These are phyloP conservation scores for Polia nebulosa DNA, from an alignment of 2,888 invertebrate species.

Conservation along the genomic window DNA sequence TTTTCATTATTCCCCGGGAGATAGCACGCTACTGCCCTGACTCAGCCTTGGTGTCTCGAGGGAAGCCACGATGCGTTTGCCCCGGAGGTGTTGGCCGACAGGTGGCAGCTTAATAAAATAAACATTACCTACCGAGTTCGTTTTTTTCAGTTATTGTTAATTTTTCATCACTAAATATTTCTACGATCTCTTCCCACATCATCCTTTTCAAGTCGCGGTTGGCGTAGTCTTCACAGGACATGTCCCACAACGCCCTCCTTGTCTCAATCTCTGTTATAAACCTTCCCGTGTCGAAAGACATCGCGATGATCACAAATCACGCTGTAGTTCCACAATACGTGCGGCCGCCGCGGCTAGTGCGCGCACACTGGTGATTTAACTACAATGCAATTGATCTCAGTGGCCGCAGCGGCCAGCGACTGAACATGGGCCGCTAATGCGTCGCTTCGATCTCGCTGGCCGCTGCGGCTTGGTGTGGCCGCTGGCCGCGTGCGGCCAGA, in stretches of 20 bases:
- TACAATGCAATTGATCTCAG: no score
- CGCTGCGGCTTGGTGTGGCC: no score
- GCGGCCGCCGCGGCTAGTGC: conserved; percentile 9
- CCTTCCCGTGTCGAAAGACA: conserved; percentile 21
- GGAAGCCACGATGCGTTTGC: no score
- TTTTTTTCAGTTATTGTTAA: conserved; percentile 16
- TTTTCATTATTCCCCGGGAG: no score
- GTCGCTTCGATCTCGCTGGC: no score
- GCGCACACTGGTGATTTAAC: conserved; percentile 1
- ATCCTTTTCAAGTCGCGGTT: conserved; percentile 15
- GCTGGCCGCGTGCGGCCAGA: no score
- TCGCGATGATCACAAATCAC: conserved; percentile 10
- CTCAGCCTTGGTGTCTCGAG: no score
- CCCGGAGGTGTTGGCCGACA: no score
- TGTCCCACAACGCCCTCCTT: conserved; percentile 13
- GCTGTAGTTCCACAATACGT: conserved; percentile 20
- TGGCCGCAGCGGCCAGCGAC: no score
- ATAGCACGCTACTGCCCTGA: no score
- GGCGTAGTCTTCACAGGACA: conserved; percentile 17
- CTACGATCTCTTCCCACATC: conserved; percentile 13
- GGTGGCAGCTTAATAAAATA: conserved; percentile 1
- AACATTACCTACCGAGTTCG: conserved; percentile 21
- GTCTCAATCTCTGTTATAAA: conserved; percentile 7
- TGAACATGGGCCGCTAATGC: no score
- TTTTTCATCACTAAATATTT: conserved; percentile 17